Evolutionary conservation across 2,113 vertebrate genomes (phyloP).

Genomic region (Zapornia atra): DNA sequence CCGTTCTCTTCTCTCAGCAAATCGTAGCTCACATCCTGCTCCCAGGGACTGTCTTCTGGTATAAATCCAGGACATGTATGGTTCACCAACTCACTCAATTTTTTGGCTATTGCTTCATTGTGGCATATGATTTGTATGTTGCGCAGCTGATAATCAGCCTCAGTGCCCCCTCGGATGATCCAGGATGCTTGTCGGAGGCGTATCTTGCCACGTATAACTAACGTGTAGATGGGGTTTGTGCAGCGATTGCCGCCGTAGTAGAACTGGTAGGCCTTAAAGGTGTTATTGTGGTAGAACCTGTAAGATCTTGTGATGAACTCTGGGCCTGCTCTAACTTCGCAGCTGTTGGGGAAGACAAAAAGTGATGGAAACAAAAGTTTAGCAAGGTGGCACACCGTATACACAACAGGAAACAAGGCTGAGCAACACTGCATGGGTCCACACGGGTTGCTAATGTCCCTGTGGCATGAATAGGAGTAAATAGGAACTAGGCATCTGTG

Average conservation of each 20-base stretch:
- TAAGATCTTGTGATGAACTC: slow-evolving; percentile 97
- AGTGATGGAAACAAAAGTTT: not conserved
- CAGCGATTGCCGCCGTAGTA: slow-evolving; percentile 86
- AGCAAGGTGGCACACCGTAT: not conserved
- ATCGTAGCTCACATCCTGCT: slow-evolving; percentile 80
- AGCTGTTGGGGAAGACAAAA: slow-evolving; percentile 75
- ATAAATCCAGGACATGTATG: slow-evolving; percentile 81
- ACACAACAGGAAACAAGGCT: not conserved
- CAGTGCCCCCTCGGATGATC: slow-evolving; percentile 94
- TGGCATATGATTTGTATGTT: slow-evolving; percentile 86
- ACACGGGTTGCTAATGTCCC: not conserved
- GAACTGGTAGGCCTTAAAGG: slow-evolving; percentile 88
- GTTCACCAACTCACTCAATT: slow-evolving; percentile 83
- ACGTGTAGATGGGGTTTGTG: slow-evolving; percentile 82
- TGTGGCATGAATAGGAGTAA: not conserved
- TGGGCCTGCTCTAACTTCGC: slow-evolving; percentile 93
- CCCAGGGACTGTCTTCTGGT: slow-evolving; percentile 74
- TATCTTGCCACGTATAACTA: slow-evolving; percentile 86
- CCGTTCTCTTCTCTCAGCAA: slow-evolving; percentile 86
- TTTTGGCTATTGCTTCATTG: slow-evolving; percentile 77
- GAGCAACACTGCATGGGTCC: not conserved
- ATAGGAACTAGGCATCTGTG: not conserved
- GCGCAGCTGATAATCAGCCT: slow-evolving; percentile 92
- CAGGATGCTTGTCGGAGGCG: slow-evolving; percentile 92
- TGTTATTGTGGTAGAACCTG: slow-evolving; percentile 89